A percentile compares a stretch with the other conserved stretches of the same genome.
These are phyloP conservation scores for Oeneis ivallda DNA, from an alignment of 2,888 invertebrate species.

Conservation along the genomic window DNA sequence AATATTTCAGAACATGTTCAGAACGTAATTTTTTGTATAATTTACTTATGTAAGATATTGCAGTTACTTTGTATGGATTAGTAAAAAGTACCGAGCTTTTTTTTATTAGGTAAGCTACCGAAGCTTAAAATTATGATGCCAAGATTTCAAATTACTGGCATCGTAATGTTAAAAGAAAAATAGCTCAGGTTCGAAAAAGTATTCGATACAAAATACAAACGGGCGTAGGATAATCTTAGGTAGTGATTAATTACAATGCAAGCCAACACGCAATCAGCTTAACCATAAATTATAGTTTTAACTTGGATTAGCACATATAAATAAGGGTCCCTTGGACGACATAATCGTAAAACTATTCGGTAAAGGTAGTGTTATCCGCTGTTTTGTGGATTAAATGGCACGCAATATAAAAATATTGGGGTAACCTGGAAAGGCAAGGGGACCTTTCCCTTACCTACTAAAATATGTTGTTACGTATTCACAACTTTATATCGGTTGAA, in stretches of 20 bases:
- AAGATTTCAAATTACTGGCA: neutral
- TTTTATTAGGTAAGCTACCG: neutral
- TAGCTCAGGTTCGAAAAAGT: conserved; percentile 5
- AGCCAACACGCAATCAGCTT: conserved; percentile 31
- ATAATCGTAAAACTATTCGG: conserved; percentile 28
- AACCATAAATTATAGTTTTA: conserved; percentile 33
- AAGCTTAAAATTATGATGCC: conserved; percentile 1
- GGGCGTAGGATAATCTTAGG: conserved; percentile 16
- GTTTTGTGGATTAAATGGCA: conserved; percentile 30
- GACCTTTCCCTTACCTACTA: conserved; percentile 2
- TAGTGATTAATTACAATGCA: conserved; percentile 60
- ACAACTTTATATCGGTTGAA: neutral
- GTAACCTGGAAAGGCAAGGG: conserved; percentile 3
- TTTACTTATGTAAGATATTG: no score
- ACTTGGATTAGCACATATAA: conserved; percentile 29
- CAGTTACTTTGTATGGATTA: no score
- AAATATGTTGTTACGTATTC: neutral
- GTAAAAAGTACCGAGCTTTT: neutral
- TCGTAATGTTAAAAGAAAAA: conserved; percentile 1
- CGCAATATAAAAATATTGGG: conserved; percentile 26
- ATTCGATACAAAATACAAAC: conserved; percentile 13
- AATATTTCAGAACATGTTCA: no score
- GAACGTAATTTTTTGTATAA: no score
- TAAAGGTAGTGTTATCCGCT: conserved; percentile 25
- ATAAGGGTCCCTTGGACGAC: conserved; percentile 22